These are phyloP conservation scores for Actinernus sp. DNA, from an alignment of 92 coral and sea anemone species.

Conservation along the genomic window DNA sequence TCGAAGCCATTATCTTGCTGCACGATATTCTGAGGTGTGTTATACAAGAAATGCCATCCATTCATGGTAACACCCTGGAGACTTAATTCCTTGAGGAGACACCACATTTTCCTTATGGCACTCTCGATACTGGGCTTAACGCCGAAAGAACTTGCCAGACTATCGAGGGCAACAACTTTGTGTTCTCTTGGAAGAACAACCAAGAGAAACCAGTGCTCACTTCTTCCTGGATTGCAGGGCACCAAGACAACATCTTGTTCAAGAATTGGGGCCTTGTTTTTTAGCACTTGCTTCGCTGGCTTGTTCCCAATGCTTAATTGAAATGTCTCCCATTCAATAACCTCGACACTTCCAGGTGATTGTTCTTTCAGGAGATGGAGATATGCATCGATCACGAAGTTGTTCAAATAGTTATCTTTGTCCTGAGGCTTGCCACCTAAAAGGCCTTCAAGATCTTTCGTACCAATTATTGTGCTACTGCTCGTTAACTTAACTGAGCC, in stretches of 20 bases:
- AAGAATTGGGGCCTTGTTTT: too few relatives aligned
- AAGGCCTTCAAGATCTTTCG: slow-evolving; percentile 26
- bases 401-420: slow-evolving; percentile 17
- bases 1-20: too few relatives aligned
- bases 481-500: too few relatives aligned
- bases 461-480: too few relatives aligned
- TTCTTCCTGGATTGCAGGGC: background rate
- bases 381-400: slow-evolving; percentile 27
- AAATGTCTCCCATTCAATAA: background rate
- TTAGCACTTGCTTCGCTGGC: background rate
- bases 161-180: background rate
- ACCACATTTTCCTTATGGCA: slow-evolving; percentile 57
- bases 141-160: background rate
- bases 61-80: slow-evolving; percentile 23
- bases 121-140: slow-evolving; percentile 45
- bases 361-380: background rate
- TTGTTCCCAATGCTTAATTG: background rate
- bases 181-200: background rate
- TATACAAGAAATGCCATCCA: slow-evolving; percentile 32
- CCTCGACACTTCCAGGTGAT: background rate
- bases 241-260: too few relatives aligned
- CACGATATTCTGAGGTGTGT: slow-evolving; percentile 40
- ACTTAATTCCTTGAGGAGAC: slow-evolving; percentile 36
- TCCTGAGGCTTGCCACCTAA: slow-evolving; percentile 16
- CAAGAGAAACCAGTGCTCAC: background rate